Percentiles rank a stretch among this genome's conserved stretches.
These are phyloP conservation scores for Chelon labrosus DNA, from an alignment of 2,797 vertebrate species.

Conservation along the genomic window DNA sequence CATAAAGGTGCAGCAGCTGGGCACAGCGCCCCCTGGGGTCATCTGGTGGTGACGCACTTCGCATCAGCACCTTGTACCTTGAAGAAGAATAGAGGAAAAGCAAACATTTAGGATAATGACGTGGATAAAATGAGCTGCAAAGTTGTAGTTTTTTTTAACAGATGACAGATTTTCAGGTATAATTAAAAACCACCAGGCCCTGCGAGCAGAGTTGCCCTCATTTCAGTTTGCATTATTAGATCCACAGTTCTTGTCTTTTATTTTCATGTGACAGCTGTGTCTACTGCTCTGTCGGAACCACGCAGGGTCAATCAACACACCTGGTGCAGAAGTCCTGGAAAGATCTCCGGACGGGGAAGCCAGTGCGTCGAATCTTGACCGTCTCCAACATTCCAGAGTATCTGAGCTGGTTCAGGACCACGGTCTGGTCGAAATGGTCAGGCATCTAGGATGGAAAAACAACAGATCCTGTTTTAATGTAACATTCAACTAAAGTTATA, in stretches of 20 bases:
- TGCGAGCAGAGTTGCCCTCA: too few species aligned
- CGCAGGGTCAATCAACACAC: slow-evolving; percentile 67
- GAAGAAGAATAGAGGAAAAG: not conserved
- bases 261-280: too few species aligned
- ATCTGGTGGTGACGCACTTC: slow-evolving; percentile 79
- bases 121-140: too few species aligned
- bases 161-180: too few species aligned
- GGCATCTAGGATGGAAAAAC: slow-evolving; percentile 87
- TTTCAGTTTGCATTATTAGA: too few species aligned
- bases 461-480: not conserved
- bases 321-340: slow-evolving; percentile 94
- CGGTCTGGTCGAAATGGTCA: slow-evolving; percentile 93
- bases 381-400: slow-evolving; percentile 99
- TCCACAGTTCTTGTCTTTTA: too few species aligned
- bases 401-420: slow-evolving; percentile 96
- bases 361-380: slow-evolving; percentile 92
- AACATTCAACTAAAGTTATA: not conserved
- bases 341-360: slow-evolving; percentile 92
- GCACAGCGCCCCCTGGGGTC: slow-evolving; percentile 88
- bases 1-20: slow-evolving; percentile 87
- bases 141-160: too few species aligned
- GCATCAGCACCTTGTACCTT: slow-evolving; percentile 94
- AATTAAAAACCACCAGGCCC: too few species aligned
- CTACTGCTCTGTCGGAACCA: too few species aligned
- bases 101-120: too few species aligned